phyloP scores from a whole-genome alignment of 2,888 invertebrate genomes.

The Molorchus minor region DNA sequence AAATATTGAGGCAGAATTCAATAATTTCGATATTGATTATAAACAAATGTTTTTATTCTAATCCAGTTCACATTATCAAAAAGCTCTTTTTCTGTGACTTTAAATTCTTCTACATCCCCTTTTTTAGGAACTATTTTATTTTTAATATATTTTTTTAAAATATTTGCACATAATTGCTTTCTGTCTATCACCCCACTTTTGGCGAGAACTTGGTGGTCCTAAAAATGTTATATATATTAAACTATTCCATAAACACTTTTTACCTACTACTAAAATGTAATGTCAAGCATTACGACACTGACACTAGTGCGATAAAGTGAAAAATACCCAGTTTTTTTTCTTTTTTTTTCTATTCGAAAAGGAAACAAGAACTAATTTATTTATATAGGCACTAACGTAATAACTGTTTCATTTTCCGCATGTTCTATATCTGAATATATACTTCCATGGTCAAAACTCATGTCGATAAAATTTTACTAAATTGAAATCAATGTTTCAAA shows the following conservation, averaged over 20 bases:
- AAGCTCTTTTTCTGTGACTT: slow-evolving; percentile 1
- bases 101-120: slow-evolving; percentile 1
- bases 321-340: too few species aligned
- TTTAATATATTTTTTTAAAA: neutral
- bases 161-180: slow-evolving; percentile 8
- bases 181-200: neutral
- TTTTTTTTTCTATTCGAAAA: too few species aligned
- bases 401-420: too few species aligned
- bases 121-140: neutral
- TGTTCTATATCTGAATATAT: too few species aligned
- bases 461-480: too few species aligned
- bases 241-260: neutral
- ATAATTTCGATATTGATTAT: neutral
- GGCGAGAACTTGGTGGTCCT: neutral
- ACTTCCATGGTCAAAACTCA: too few species aligned
- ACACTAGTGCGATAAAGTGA: too few species aligned
- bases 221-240: neutral
- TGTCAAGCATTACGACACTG: too few species aligned
- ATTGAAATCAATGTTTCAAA: too few species aligned
- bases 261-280: neutral
- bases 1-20: too few species aligned
- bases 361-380: too few species aligned
- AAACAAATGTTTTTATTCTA: neutral
- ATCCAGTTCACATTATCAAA: neutral
- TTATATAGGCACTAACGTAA: too few species aligned